Conservation (phyloP, 2,113 vertebrate genomes). For the Dromiciops gliroides region DNA sequence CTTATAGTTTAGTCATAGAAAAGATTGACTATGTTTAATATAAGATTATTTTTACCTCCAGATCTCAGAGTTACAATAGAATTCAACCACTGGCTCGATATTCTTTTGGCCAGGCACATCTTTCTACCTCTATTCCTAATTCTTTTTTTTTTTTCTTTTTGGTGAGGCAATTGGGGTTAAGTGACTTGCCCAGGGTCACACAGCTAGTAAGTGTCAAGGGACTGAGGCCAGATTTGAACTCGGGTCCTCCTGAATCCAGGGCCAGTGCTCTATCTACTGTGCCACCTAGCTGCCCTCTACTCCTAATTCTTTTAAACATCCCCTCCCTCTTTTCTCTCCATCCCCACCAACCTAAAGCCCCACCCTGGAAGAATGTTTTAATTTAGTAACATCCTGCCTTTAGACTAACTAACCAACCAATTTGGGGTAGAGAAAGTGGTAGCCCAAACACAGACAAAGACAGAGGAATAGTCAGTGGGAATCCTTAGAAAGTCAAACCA, state of each 20-base stretch:
- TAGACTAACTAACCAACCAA: not conserved
- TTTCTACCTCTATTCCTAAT: not conserved
- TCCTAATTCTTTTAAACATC: slow-evolving; percentile 14
- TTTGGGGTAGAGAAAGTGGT: not conserved
- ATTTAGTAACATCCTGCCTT: not conserved
- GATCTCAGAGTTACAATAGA: not conserved
- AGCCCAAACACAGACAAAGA: not conserved
- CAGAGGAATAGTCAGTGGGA: not conserved
- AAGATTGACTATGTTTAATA: not conserved
- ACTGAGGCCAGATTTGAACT: no score
- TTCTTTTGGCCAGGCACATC: not conserved
- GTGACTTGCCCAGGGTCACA: no score
- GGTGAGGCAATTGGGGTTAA: no score
- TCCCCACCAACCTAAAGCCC: slow-evolving; percentile 8
- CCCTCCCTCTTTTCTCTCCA: not conserved
- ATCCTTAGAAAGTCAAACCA: slow-evolving; percentile 1
- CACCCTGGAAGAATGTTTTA: not conserved
- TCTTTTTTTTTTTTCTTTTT: no score
- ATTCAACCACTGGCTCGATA: not conserved
- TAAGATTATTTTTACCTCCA: not conserved
- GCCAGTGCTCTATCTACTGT: no score
- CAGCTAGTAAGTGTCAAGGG: no score
- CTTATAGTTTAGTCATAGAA: not conserved
- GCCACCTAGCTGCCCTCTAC: no score
- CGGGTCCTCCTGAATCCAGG: no score